A percentile compares a stretch with the other conserved stretches of the same genome.
phyloP scores from a whole-genome alignment of 2,797 vertebrate genomes.

The Labroides dimidiatus region DNA sequence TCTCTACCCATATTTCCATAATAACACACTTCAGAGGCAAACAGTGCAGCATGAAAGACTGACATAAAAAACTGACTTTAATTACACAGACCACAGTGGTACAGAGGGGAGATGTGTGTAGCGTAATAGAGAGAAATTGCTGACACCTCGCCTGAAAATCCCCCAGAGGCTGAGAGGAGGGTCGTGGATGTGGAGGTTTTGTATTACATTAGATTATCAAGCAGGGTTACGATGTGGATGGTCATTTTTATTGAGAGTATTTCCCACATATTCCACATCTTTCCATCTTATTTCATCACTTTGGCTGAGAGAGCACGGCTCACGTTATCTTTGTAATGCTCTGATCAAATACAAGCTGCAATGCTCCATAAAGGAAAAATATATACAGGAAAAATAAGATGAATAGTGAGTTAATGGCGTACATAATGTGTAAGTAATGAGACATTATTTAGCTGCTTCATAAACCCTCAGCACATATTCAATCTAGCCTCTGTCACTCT shows the following conservation, averaged over 20 bases:
- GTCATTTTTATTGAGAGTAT: conserved; percentile 26
- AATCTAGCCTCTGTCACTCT: conserved; percentile 45
- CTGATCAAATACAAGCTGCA: conserved; percentile 40
- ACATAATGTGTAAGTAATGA: conserved; percentile 56
- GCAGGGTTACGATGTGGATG: conserved; percentile 15
- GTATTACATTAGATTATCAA: conserved; percentile 35
- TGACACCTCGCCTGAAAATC: conserved; percentile 59
- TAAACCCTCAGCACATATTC: conserved; percentile 24
- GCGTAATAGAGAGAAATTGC: conserved; percentile 63
- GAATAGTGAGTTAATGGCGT: conserved; percentile 45
- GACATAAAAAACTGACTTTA: conserved; percentile 52
- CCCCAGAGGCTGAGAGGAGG: conserved; percentile 41
- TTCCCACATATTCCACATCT: conserved; percentile 16
- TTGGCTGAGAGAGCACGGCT: conserved; percentile 17
- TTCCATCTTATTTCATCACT: conserved; percentile 9
- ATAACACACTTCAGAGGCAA: conserved; percentile 62
- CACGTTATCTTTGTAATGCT: conserved; percentile 8
- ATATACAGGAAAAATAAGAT: conserved; percentile 20
- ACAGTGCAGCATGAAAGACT: conserved; percentile 13
- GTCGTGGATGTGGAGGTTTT: conserved; percentile 27
- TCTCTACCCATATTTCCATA: conserved; percentile 60
- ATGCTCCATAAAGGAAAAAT: conserved; percentile 36
- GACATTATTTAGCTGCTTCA: conserved; percentile 47
- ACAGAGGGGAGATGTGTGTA: conserved; percentile 39
- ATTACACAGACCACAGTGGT: conserved; percentile 54